These are phyloP conservation scores for Aquatica leii DNA, from an alignment of 2,888 invertebrate species.

Conservation along the genomic window DNA sequence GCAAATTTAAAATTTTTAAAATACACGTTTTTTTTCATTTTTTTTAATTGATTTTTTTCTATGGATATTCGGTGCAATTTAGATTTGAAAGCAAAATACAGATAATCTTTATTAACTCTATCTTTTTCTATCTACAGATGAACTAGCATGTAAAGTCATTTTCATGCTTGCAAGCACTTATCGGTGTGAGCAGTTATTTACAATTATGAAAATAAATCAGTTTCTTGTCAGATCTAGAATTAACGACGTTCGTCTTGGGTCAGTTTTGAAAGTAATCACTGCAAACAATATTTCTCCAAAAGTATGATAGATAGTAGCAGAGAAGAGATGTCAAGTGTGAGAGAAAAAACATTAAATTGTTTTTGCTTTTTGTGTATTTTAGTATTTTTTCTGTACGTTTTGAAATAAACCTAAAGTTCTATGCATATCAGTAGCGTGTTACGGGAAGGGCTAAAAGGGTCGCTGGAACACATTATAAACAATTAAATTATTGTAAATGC, in stretches of 20 bases:
- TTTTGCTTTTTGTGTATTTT: neutral
- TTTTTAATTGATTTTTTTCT: slow-evolving; percentile 25
- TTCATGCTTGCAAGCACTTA: slow-evolving; percentile 39
- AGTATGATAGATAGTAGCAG: slow-evolving; percentile 15
- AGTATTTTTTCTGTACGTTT: neutral
- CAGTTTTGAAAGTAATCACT: slow-evolving; percentile 18
- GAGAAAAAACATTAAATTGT: slow-evolving; percentile 16
- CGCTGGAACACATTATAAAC: too few relatives aligned
- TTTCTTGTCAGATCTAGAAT: slow-evolving; percentile 10
- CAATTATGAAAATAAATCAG: slow-evolving; percentile 28
- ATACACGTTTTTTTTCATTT: slow-evolving; percentile 31
- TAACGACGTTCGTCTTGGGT: slow-evolving; percentile 9
- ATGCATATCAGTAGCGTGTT: too few relatives aligned
- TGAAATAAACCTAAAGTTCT: slow-evolving; percentile 8
- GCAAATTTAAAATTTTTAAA: slow-evolving; percentile 38
- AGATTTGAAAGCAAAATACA: slow-evolving; percentile 34
- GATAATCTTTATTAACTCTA: too few relatives aligned
- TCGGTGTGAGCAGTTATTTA: slow-evolving; percentile 37
- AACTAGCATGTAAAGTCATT: too few relatives aligned
- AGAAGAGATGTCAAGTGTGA: slow-evolving; percentile 22
- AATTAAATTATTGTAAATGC: too few relatives aligned
- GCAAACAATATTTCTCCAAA: slow-evolving; percentile 16
- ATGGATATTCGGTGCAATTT: slow-evolving; percentile 28
- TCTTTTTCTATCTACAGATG: too few relatives aligned
- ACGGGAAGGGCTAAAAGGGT: too few relatives aligned